Evolutionary conservation across 1,140 invertebrate species (phyloP), one percentile per base, ranked within the genome.

Genomic region (Camponotus vicinus): DNA sequence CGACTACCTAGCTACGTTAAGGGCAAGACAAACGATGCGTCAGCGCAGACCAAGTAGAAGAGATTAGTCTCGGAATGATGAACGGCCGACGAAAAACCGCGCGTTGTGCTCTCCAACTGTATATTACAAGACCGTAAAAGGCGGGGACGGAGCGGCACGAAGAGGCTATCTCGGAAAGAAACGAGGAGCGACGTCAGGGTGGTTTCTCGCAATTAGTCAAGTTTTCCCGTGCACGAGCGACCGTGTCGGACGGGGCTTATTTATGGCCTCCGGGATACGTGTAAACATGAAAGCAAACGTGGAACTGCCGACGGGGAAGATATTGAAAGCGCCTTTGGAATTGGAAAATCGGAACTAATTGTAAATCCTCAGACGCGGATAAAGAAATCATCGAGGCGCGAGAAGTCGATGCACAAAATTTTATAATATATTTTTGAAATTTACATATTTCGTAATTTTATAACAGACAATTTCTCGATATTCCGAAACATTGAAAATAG

Each of bases 141-240:
- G 71, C 8, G 7, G 57, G 61, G 6, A 79, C 32, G 18, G 37
- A 73, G 49, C 71, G 40, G 59, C 87, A 21, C 86, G 52, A 66
- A 77, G 73, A 59, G 83, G 70, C 85, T 86, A 88, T 88, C 89
- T 85, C 66, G 82, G 82, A 85, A 89, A 90, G 89, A 88, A 91
- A 89, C 85, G 83, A 79, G 88, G 59, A 80, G 32, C 82, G 76
- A 80, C 71, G 77, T 84, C 89, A 77, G 86, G 83, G 67, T 85
- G 86, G 85, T 88, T 90, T 90, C 88, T 92, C 88, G 88, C 91
- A 92, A 92, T 92, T 92, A 92, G 91, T 89, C 91, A 91, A 91
- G 88, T 91, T 91, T 89, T 91, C 90, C 87, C 55, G 78, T 88
- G 57, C 78, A 37, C 88, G 42, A 70, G 49, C 85, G 69, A 73